Evolutionary conservation across 2,113 vertebrate species (phyloP).

Genomic region (Ctenodactylus gundi): DNA sequence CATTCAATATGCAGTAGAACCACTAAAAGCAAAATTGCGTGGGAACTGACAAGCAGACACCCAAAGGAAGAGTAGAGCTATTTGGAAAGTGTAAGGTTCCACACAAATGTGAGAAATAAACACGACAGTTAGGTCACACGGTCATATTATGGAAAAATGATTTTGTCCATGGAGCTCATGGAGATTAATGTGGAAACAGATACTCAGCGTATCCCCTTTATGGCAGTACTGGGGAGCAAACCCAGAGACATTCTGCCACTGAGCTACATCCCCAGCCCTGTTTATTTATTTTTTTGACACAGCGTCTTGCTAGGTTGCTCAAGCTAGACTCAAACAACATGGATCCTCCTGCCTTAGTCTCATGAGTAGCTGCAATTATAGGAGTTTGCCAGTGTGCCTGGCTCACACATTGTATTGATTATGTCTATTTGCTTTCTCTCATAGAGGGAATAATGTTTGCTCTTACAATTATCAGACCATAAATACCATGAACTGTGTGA

Average conservation of each 20-base stretch:
- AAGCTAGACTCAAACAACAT: too few relatives aligned
- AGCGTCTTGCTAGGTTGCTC: too few relatives aligned
- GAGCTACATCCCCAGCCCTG: neutral
- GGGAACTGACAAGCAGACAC: conserved; percentile 14
- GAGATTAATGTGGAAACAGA: neutral
- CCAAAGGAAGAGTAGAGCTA: neutral
- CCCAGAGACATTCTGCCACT: neutral
- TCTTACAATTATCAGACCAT: neutral
- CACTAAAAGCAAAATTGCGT: conserved; percentile 40
- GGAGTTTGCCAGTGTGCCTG: too few relatives aligned
- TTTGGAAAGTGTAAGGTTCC: neutral
- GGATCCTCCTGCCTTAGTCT: neutral
- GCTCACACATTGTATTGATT: neutral
- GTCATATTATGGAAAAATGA: neutral
- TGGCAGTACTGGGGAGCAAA: neutral
- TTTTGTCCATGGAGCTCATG: neutral
- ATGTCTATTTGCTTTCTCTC: neutral
- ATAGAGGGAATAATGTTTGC: neutral
- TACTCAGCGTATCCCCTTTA: neutral
- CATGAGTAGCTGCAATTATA: neutral
- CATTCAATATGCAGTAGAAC: conserved; percentile 25
- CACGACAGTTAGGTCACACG: neutral
- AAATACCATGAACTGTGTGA: neutral
- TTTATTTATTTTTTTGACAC: too few relatives aligned
- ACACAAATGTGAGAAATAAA: conserved; percentile 14